Base-by-base conservation (phyloP, 2,888 invertebrate genomes). In the Gari tellinella region DNA sequence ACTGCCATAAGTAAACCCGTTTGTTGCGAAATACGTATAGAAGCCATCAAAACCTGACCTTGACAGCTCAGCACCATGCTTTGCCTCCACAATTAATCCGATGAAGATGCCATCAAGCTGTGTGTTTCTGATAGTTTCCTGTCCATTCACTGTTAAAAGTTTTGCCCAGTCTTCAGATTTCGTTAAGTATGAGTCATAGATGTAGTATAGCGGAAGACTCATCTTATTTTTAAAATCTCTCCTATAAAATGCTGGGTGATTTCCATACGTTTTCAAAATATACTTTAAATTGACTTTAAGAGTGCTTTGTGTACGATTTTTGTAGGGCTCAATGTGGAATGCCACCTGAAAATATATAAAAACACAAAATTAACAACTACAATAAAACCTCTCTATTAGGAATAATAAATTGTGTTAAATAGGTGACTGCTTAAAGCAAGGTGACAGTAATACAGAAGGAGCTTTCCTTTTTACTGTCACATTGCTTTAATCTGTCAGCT, bases 11-110 rank as follows among this genome's bases (percentile, higher is more conserved):
- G 94, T 94, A 70, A 94, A 95, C 0, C 94, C 94, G 89, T 94
- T 94, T 49, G 94, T 94, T 0, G 94, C 94, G 88, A 95, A 93
- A 81, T 95, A 95, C 7, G 94, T 94, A 87, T 95, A 95, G 83
- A 94, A 94, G 3, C 95, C 93, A 89, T 92, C 90, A 88, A 93
- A 93, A 0, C 92, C 92, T 5, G 87, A 92, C 21, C 93, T 92
- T 10, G 81, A 14, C 3, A 92, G 38, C 19, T 84, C 81, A 23
- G 43, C 92, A 67, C 93, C 92, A 84, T 94, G 94, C 31, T 92
- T 92, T 40, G 92, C 87, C 55, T 94, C 94, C 1, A 94, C 94
- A 21, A 94, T 84, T 14, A 94, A 90, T 1, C 94, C 95, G 19
- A 95, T 93, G 81, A 94, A 94, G 60, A 94, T 91, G 0, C 93